Base-by-base conservation (phyloP, 35 echinoderm and acorn worm species). In the Apostichopus japonicus region DNA sequence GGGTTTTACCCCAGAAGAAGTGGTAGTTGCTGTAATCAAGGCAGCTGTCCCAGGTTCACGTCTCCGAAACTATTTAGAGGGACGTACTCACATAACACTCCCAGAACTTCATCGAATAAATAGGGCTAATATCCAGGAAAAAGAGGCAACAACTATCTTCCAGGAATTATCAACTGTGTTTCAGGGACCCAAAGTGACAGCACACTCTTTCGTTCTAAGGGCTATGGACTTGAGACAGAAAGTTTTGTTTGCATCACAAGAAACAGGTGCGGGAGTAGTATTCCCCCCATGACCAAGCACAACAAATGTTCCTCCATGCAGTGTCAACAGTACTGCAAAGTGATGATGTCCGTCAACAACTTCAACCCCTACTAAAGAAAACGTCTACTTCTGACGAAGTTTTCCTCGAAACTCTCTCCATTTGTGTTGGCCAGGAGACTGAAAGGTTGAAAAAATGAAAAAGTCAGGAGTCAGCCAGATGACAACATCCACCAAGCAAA, bases 171-270 rank as follows among this genome's bases (percentile, higher is more conserved):
- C 94, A 55, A 70, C 44, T 5, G 65, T n/a, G 1, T 2, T 27
- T 24, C 94, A 95, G 53, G 80, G n/a, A 6, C 56, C 55, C 6
- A 92, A 95, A 19, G 94, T 92, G 77, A 59, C 94, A 24, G 17
- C 90, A n/a, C 94, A 92, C 5, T 25, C 77, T 2, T 95, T 95
- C 61, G 52, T 92, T 23, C 21, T 95, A 14, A 55, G 90, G 52
- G 27, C 81, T 10, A 15, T 95, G 79, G 90, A 95, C 83, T 55
- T 92, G 17, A 82, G 80, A 53, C 92, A 96, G 27, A 95, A 93
- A 65, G 92, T 95, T 11, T 23, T 91, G 1, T 95, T 91, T 91
- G 94, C 94, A 9, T 89, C 70, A n/a, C 71, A 93, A 55, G 94
- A 95, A 25, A 44, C n/a, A 65, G 84, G 77, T 5, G 77, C 86